Base-by-base conservation (phyloP, 2,113 vertebrate genomes). In the Notarius lentiginosus region DNA sequence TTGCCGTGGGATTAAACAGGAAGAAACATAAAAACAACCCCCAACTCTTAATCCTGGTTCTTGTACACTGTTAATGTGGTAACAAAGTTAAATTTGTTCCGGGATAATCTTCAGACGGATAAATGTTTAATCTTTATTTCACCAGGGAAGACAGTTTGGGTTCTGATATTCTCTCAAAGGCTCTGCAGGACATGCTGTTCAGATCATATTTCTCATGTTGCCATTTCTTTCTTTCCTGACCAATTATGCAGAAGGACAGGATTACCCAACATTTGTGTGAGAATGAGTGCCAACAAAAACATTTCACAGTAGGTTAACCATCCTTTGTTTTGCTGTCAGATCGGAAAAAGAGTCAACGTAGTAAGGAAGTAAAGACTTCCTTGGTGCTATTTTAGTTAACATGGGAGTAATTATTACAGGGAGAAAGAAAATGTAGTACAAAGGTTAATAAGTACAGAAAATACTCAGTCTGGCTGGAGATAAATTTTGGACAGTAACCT, bases 91-190 rank as follows among this genome's bases (percentile, higher is more conserved):
- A 83, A 90, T 91, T 91, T 90, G 90, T 92, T 90, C 82, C 49
- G 77, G 92, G 85, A 86, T 92, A 89, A 90, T 86, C 85, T 91
- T 91, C 92, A 93, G 94, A 94, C 93, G 93, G 93, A 94, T 93
- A 94, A 92, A 94, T 91, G 88, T 90, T 93, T 91, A 87, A 65
- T 70, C 87, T 87, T 89, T 93, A 91, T 91, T 30, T 27, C 68
- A 3, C 56, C 53, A 56, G 24, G 47, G 80, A 83, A 73, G 72
- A 76, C 56, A 70, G 34, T 15, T 76, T 49, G 18, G 80, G 30
- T 80, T 61, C 79, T 76, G 11, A 65, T 51, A 76, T 89, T 82
- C 82, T 83, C 87, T 82, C 76, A 87, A 83, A 79, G 55, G 70
- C 83, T 91, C 89, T 87, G 20, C 80, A 83, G 73, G 68, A 91